Evolutionary conservation across 2,797 vertebrate species (phyloP).

Genomic region (Apogon hyalosoma): DNA sequence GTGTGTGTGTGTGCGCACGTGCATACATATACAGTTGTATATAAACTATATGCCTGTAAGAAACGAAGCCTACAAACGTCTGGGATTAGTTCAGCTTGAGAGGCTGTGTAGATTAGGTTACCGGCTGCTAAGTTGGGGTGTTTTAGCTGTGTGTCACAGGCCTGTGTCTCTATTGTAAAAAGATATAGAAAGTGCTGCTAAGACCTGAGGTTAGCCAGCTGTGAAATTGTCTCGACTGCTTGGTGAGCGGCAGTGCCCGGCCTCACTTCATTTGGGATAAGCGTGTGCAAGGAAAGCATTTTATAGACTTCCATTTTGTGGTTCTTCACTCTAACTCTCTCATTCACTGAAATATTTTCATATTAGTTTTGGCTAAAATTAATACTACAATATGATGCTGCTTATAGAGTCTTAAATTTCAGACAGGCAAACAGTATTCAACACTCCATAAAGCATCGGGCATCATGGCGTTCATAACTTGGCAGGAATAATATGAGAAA

Average conservation of each 20-base stretch:
- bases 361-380: slow-evolving; percentile 72
- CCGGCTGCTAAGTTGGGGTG: slow-evolving; percentile 61
- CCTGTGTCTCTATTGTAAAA: slow-evolving; percentile 70
- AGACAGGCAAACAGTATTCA: slow-evolving; percentile 53
- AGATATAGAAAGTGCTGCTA: slow-evolving; percentile 71
- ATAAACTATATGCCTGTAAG: slow-evolving; percentile 41
- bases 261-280: slow-evolving; percentile 70
- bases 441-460: slow-evolving; percentile 65
- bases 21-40: slow-evolving; percentile 4
- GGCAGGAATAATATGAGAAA: slow-evolving; percentile 40
- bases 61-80: slow-evolving; percentile 51
- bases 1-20: neutral
- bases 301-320: slow-evolving; percentile 66
- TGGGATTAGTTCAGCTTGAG: slow-evolving; percentile 73
- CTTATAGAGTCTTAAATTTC: slow-evolving; percentile 61
- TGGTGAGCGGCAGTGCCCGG: slow-evolving; percentile 59
- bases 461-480: slow-evolving; percentile 42
- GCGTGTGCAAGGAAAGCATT: slow-evolving; percentile 68
- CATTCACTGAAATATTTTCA: slow-evolving; percentile 58
- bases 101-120: slow-evolving; percentile 71
- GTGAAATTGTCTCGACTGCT: slow-evolving; percentile 80
- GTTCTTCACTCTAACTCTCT: slow-evolving; percentile 11
- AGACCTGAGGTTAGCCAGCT: slow-evolving; percentile 79
- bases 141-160: slow-evolving; percentile 69
- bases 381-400: slow-evolving; percentile 55